A percentile compares a stretch with the other conserved stretches of the same genome.
Conservation (phyloP, 2,888 invertebrate species). For the Epsilonema sp. region DNA sequence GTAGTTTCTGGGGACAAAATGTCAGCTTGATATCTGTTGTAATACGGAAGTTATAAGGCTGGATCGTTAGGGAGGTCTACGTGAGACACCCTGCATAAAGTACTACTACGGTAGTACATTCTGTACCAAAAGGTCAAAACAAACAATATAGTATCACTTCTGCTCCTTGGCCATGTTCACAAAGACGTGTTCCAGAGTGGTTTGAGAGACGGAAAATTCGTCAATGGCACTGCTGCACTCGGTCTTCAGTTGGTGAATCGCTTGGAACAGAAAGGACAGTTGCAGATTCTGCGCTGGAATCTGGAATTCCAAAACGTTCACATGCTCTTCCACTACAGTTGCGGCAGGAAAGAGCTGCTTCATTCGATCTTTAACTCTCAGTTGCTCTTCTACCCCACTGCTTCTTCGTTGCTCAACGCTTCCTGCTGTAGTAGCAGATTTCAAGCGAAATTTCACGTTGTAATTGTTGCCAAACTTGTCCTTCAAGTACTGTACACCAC, state of each 20-base stretch:
- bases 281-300: not conserved
- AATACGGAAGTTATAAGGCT: too few species aligned
- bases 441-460: not conserved
- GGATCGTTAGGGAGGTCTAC: too few species aligned
- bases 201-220: slow-evolving; percentile 3
- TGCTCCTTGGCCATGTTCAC: not conserved
- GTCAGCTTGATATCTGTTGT: too few species aligned
- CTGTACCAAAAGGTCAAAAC: too few species aligned
- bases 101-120: too few species aligned
- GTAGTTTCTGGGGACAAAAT: too few species aligned
- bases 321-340: not conserved
- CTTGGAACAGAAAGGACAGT: not conserved
- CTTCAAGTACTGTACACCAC: slow-evolving; percentile 9
- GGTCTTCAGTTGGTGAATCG: not conserved
- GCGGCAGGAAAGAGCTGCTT: not conserved
- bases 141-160: too few species aligned
- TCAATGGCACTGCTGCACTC: not conserved
- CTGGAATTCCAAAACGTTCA: not conserved
- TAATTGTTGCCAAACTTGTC: slow-evolving; percentile 2
- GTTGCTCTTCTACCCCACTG: not conserved
- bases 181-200: slow-evolving; percentile 5
- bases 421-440: too few species aligned
- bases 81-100: too few species aligned
- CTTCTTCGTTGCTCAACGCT: too few species aligned
- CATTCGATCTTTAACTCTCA: too few species aligned